Evolutionary conservation across 2,888 invertebrate species (phyloP).

Genomic region (Psylliodes chrysocephalus): DNA sequence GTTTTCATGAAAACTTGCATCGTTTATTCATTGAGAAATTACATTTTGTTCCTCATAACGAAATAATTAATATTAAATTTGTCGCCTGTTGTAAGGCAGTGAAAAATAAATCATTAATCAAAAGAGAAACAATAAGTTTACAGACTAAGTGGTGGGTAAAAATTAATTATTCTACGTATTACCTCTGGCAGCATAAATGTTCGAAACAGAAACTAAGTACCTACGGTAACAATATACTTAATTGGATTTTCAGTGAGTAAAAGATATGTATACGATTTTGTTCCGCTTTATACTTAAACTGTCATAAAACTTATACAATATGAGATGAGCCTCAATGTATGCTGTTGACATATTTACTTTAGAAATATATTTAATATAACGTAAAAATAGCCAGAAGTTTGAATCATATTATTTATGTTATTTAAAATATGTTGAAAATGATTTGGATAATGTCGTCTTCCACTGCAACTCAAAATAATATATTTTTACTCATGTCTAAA

Average conservation of each 20-base stretch:
- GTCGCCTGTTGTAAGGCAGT: constrained; percentile 3
- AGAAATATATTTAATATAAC: too few species aligned
- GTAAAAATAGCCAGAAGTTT: too few species aligned
- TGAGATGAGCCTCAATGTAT: too few species aligned
- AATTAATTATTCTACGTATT: constrained; percentile 26
- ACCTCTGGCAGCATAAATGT: neutral
- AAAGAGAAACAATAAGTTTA: constrained; percentile 14
- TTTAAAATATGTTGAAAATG: too few species aligned
- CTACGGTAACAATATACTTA: neutral
- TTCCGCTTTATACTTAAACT: too few species aligned
- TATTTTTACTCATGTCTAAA: too few species aligned
- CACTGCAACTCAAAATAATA: too few species aligned
- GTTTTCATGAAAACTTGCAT: neutral
- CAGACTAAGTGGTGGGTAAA: constrained; percentile 8
- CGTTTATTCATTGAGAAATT: neutral
- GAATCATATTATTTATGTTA: too few species aligned
- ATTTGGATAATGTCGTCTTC: too few species aligned
- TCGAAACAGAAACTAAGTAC: neutral
- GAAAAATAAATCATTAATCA: constrained; percentile 23
- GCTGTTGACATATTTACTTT: too few species aligned
- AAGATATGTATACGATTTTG: too few species aligned
- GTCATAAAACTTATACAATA: too few species aligned
- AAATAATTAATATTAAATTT: constrained; percentile 19
- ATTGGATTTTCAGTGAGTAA: neutral
- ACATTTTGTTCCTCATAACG: neutral